Base-by-base conservation (phyloP, 2,888 invertebrate genomes). In the Macrosiphum euphorbiae region DNA sequence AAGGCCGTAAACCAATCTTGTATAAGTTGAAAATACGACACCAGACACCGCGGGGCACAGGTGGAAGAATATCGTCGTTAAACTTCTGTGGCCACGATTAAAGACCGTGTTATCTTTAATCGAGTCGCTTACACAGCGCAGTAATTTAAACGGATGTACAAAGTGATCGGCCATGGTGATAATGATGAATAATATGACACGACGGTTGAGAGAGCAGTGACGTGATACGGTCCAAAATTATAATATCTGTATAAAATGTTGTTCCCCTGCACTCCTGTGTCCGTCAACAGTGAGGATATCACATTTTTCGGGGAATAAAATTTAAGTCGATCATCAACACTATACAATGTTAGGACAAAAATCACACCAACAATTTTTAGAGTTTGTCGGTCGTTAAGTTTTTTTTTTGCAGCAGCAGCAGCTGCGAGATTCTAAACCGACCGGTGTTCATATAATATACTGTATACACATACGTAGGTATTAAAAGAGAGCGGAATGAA, bases 401-500 rank as follows among this genome's bases (percentile, higher is more conserved):
- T 78, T 92, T 58, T 58, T 24, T 55, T 24, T 24, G 55, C 5
- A 55, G 20, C 88, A 24, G 13, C n/a, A 28, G 44, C 78, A n/a
- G 50, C 50, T 24, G 41, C 35, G n/a, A 50, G n/a, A 44, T 78
- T 78, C 55, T 8, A 85, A 41, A 61, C 47, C 85, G 84, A 89
- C 47, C 47, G n/a, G 47, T 47, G 78, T 35, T 78, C 8, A 35
- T 78, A 35, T 78, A 78, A 41, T n/a, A 78, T 35, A 78, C 20
- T 78, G 78, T 26, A 84, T n/a, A 41, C 44, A 84, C 41, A 52
- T 50, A n/a, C 26, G 58, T 85, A 58, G 84, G 85, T 85, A 85
- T 89, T 89, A 93, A 89, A 93, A 85, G 35, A n/a, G 93, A 89
- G 35, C 11, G 85, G 58, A 47, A 85, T 85, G 85, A 93, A 90